Evolutionary conservation across 2,113 vertebrate genomes (phyloP), one percentile per base, ranked within the genome.

Genomic region (Amia ocellicauda): DNA sequence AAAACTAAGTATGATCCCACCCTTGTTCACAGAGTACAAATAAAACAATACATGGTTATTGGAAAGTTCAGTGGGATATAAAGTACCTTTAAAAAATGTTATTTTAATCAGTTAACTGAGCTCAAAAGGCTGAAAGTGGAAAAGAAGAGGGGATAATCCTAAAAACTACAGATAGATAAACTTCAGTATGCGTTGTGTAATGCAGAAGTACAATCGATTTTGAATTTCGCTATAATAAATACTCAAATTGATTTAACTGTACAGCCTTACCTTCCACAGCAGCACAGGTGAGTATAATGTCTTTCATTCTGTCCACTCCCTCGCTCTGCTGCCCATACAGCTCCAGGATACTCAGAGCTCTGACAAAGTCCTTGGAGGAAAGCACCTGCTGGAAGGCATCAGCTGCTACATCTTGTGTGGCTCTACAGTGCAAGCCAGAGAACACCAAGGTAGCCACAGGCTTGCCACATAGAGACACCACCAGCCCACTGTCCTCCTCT

Each of bases 371-470:
- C 63, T 76, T 77, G 24, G 76, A 68, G 2, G 56, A 50, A 16
- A 99, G 80, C 2, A 92, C 88, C 70, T 91, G 83, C 69, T 95
- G 83, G 65, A 98, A 98, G 55, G 89, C 89, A 42, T 89, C 87
- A 0, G 74, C 81, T 50, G 93, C 79, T 24, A 87, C 63, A 2
- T 82, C 80, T 61, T 90, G 76, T 23, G 91, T 81, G 0, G 49
- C 57, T 2, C 75, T 71, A 14, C 90, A 91, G 78, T 93, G 93
- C 8, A 93, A 65, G 26, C 95, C 94, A 8, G 92, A 81, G 4
- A 98, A 87, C 64, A 93, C 74, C n/a, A 95, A 80, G 2, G 89
- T 70, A 13, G 90, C 29, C 1, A 83, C 77, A 0, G 85, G 66
- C 64, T 82, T 93, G 51, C 93, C 90, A 41, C 93, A 93, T 13